Conservation (phyloP, 2,888 invertebrate species). For the Odontomyia ornata region DNA sequence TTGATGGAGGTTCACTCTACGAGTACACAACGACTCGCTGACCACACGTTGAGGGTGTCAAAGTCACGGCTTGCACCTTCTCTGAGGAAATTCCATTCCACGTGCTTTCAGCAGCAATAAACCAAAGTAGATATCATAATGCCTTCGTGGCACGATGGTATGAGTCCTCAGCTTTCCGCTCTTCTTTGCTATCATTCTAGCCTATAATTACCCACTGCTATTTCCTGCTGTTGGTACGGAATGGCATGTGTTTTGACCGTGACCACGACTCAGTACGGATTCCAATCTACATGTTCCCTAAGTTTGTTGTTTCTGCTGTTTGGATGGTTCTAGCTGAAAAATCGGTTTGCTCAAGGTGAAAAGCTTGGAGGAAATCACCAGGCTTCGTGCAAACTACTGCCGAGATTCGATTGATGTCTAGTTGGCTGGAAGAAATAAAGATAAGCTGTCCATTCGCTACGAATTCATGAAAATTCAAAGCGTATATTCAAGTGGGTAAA, state of each 20-base stretch:
- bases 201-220: constrained; percentile 11
- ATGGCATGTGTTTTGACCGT: background rate
- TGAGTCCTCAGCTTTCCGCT: background rate
- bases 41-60: background rate
- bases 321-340: background rate
- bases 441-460: no score
- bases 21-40: background rate
- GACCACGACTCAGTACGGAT: constrained; percentile 18
- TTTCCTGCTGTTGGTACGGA: background rate
- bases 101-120: background rate
- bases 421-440: no score
- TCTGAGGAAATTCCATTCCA: background rate
- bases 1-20: background rate
- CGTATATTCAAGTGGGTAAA: background rate
- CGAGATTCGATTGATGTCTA: no score
- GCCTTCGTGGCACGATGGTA: background rate
- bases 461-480: no score
- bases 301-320: no score
- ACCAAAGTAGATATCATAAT: background rate
- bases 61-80: constrained; percentile 1
- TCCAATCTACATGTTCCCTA: background rate
- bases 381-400: background rate
- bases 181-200: constrained; percentile 12
- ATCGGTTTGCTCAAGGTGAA: constrained; percentile 1
- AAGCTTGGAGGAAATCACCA: background rate